Conservation (phyloP, 64 coral and sea anemone genomes). For the Dendronephthya gigantea region DNA sequence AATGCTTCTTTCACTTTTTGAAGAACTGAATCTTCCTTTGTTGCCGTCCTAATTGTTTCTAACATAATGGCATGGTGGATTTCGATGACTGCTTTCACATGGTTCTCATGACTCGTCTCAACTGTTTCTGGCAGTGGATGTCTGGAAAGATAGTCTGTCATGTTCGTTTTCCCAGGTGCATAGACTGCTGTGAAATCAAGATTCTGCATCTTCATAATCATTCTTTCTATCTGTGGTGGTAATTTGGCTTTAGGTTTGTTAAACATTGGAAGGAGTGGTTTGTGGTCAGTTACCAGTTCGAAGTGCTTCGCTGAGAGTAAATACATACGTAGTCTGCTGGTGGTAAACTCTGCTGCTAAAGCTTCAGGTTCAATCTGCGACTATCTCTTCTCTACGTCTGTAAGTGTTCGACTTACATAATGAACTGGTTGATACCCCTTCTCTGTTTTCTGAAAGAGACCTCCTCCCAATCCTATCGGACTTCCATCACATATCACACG, state of each 20-base stretch:
- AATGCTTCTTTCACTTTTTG: neutral
- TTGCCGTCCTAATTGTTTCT: neutral
- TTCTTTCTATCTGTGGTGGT: neutral
- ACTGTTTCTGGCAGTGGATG: neutral
- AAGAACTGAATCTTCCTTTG: neutral
- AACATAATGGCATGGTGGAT: neutral
- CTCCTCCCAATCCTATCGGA: neutral
- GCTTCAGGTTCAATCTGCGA: neutral
- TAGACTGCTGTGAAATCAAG: neutral
- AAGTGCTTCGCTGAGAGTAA: neutral
- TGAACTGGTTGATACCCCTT: slow-evolving; percentile 13
- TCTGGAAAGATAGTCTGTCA: neutral
- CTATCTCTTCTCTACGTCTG: neutral
- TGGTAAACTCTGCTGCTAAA: neutral
- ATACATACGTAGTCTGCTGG: neutral
- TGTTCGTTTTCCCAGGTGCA: neutral
- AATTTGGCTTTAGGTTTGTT: neutral
- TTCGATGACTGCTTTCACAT: neutral
- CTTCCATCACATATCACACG: neutral
- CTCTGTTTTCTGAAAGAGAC: neutral
- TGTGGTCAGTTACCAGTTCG: neutral
- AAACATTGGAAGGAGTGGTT: neutral
- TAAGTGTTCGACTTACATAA: neutral
- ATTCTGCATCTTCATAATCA: neutral
- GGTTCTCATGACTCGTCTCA: neutral